Conservation (phyloP, 2,888 invertebrate genomes). For the Girardia tigrina region DNA sequence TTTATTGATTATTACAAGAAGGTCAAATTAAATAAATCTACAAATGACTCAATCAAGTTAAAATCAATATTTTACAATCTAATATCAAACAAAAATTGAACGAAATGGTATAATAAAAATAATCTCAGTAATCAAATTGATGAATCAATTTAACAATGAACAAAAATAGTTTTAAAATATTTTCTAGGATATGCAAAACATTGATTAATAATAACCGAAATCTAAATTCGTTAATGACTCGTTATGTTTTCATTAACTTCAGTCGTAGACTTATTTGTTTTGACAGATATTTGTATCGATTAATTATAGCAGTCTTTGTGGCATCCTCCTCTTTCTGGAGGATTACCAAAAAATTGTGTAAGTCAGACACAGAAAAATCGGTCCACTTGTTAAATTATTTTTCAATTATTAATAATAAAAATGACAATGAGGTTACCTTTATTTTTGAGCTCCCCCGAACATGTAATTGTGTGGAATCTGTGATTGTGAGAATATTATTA, state of each 20-base stretch:
- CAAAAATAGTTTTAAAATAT: neutral
- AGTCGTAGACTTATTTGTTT: slow-evolving; percentile 4
- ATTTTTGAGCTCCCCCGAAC: no score
- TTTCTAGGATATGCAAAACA: slow-evolving; percentile 14
- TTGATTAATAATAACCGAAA: neutral
- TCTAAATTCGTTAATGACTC: neutral
- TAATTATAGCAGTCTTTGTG: neutral
- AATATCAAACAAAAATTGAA: no score
- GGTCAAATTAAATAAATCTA: neutral
- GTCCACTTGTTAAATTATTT: no score
- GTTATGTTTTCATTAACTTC: neutral
- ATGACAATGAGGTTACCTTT: no score
- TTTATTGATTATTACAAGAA: neutral
- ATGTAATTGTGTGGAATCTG: no score
- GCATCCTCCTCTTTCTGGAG: slow-evolving; percentile 9
- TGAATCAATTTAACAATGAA: neutral
- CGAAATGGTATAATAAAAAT: neutral
- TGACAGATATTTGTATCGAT: slow-evolving; percentile 7
- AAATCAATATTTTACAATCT: neutral
- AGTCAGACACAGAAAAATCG: neutral
- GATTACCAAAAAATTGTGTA: neutral
- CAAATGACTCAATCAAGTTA: neutral
- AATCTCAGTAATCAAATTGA: neutral
- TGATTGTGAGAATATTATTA: no score
- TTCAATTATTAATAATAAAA: no score